phyloP scores from a whole-genome alignment of 2,888 invertebrate species.

The Hyalella azteca region DNA sequence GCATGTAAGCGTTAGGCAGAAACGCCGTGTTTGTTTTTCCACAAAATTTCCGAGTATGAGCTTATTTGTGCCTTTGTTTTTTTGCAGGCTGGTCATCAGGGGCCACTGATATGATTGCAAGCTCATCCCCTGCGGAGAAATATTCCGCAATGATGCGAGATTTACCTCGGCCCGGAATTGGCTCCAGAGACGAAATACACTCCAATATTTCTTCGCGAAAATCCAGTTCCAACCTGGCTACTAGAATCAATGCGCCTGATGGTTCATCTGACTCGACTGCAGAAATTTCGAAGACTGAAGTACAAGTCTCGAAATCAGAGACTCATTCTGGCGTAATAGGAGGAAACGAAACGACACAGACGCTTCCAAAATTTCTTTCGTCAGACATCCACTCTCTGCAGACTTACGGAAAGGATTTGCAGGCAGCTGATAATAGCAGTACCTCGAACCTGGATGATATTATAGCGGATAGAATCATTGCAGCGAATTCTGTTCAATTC shows the following conservation, averaged over 20 bases:
- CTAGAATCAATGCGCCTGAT: neutral
- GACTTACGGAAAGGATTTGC: too few species aligned
- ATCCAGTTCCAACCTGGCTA: neutral
- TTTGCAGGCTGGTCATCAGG: conserved; percentile 20
- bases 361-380: too few species aligned
- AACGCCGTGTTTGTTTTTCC: too few species aligned
- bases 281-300: neutral
- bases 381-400: too few species aligned
- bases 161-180: conserved; percentile 6
- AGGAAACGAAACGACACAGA: too few species aligned
- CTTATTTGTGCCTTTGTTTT: conserved; percentile 15
- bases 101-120: conserved; percentile 16
- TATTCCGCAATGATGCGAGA: conserved; percentile 3
- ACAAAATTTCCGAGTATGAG: neutral
- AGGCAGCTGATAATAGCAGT: too few species aligned
- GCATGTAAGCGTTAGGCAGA: too few species aligned
- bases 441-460: too few species aligned
- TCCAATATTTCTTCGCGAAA: conserved; percentile 2
- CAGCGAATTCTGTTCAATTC: too few species aligned
- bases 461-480: too few species aligned
- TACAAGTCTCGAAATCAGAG: neutral
- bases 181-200: neutral
- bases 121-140: neutral
- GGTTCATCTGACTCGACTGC: neutral
- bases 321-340: too few species aligned